Evolutionary conservation across 2,888 invertebrate genomes (phyloP).

Genomic region (Asteroscopus sphinx): DNA sequence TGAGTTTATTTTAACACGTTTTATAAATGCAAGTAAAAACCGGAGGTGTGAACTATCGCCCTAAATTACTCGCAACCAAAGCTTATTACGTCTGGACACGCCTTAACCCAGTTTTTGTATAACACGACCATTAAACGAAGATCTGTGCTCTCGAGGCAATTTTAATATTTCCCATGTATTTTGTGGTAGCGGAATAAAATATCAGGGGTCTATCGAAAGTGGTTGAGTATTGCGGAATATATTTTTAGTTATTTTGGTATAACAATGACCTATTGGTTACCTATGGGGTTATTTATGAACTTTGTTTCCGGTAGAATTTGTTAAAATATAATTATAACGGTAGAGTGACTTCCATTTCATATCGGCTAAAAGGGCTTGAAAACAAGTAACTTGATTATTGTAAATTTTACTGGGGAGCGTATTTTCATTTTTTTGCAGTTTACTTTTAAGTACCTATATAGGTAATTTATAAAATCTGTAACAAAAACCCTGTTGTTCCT

Average conservation of each 20-base stretch:
- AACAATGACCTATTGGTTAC: slow-evolving; percentile 28
- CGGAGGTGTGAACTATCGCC: background rate
- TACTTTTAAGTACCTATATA: no score
- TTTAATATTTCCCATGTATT: slow-evolving; percentile 32
- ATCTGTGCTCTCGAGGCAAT: slow-evolving; percentile 22
- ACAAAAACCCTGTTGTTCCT: no score
- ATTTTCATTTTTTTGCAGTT: no score
- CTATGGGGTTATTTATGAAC: slow-evolving; percentile 14
- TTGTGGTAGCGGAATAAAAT: slow-evolving; percentile 19
- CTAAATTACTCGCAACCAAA: slow-evolving; percentile 2
- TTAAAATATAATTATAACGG: background rate
- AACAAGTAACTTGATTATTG: no score
- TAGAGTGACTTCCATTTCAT: no score
- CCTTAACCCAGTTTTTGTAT: slow-evolving; percentile 23
- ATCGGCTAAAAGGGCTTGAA: no score
- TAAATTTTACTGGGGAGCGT: no score
- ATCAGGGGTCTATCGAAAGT: slow-evolving; percentile 25
- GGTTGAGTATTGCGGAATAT: slow-evolving; percentile 25
- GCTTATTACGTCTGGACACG: slow-evolving; percentile 15
- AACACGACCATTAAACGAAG: slow-evolving; percentile 21
- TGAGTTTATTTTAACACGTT: no score
- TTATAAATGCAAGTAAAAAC: background rate
- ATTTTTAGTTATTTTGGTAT: slow-evolving; percentile 19
- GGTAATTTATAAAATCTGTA: no score
- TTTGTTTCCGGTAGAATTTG: background rate